Evolutionary conservation across 1,140 invertebrate species (phyloP).

Genomic region (Amyelois transitella): DNA sequence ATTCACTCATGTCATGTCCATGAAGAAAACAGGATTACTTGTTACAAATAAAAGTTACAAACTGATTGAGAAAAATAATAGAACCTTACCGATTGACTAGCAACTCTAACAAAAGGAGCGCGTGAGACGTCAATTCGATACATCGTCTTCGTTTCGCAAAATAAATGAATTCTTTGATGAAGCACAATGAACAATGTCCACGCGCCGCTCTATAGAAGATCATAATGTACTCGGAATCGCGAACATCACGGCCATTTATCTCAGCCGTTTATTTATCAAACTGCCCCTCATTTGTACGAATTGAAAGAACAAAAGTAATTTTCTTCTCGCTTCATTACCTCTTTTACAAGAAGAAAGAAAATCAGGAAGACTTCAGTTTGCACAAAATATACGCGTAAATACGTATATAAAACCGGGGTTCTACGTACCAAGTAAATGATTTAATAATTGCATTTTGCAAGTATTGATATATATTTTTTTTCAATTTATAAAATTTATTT

Average conservation of each 20-base stretch:
- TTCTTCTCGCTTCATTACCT: not conserved
- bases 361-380: not conserved
- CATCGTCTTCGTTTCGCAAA: constrained; percentile 19
- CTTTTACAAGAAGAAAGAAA: not conserved
- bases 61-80: too few relatives aligned
- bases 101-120: constrained; percentile 15
- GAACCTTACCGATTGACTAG: too few relatives aligned
- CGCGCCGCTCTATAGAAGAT: constrained; percentile 30
- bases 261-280: constrained; percentile 8
- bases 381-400: not conserved
- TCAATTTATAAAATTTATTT: too few relatives aligned
- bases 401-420: not conserved
- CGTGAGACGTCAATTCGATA: constrained; percentile 18
- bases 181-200: constrained; percentile 54
- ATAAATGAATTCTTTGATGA: constrained; percentile 44
- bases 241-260: not conserved
- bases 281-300: not conserved
- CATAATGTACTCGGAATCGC: constrained; percentile 28
- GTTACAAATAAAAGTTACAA: too few relatives aligned
- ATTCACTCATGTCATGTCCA: too few relatives aligned
- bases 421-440: not conserved
- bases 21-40: too few relatives aligned
- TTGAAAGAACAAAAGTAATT: not conserved
- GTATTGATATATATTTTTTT: too few relatives aligned
- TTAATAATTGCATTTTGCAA: too few relatives aligned